Evolutionary conservation across 1,140 invertebrate genomes (phyloP).

Genomic region (Sinonovacula constricta): DNA sequence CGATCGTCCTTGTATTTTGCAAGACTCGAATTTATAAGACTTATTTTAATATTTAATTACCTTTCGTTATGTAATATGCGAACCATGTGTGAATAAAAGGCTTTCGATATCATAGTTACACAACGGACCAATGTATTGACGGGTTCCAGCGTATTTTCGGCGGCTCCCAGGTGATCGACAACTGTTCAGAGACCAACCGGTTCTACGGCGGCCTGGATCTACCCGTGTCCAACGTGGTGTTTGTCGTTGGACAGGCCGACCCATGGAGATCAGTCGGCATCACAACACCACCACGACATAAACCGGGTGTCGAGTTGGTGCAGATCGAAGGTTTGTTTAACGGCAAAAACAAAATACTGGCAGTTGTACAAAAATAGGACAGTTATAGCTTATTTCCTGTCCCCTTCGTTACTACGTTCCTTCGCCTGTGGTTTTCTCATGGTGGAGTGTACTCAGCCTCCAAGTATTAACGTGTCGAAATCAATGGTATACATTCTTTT

Average conservation of each 20-base stretch:
- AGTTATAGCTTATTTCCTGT: neutral
- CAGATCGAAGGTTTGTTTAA: constrained; percentile 8
- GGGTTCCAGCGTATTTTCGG: constrained; percentile 85
- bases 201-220: constrained; percentile 88
- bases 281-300: constrained; percentile 49
- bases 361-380: neutral
- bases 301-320: constrained; percentile 56
- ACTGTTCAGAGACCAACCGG: constrained; percentile 85
- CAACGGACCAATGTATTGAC: constrained; percentile 88
- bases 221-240: constrained; percentile 86
- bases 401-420: neutral
- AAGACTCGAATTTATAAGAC: too few species aligned
- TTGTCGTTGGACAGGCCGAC: constrained; percentile 92
- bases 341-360: neutral
- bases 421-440: neutral
- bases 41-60: too few species aligned
- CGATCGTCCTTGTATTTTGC: too few species aligned
- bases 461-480: too few species aligned
- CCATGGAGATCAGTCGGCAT: constrained; percentile 91
- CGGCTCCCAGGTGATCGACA: constrained; percentile 81
- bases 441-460: neutral
- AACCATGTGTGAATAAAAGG: too few species aligned
- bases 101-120: constrained; percentile 85
- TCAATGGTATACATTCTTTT: too few species aligned
- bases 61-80: too few species aligned